phyloP scores from a whole-genome alignment of 2,888 invertebrate genomes.

The Trissolcus brochymenae region DNA sequence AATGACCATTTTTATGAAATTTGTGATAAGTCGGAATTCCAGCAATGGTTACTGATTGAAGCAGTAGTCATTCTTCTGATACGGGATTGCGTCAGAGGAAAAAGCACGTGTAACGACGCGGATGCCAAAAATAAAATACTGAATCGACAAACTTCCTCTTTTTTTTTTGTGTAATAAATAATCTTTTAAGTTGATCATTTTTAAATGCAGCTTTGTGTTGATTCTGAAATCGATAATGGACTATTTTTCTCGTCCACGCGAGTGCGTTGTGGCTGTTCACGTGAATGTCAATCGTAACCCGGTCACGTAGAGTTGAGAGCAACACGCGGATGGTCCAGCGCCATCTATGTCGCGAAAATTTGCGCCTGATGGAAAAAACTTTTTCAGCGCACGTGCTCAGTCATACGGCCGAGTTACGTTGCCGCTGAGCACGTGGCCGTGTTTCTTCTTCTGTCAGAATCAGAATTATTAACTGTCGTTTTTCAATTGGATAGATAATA shows the following conservation, averaged over 20 bases:
- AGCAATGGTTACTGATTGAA: too few relatives aligned
- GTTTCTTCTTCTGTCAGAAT: slow-evolving; percentile 31
- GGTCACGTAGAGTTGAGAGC: slow-evolving; percentile 38
- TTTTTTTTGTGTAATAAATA: too few relatives aligned
- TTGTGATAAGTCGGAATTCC: too few relatives aligned
- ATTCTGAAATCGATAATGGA: too few relatives aligned
- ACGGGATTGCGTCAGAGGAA: neutral
- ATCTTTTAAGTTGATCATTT: too few relatives aligned
- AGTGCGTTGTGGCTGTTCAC: slow-evolving; percentile 40
- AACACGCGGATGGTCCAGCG: slow-evolving; percentile 13
- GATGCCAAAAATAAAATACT: too few relatives aligned
- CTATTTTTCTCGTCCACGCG: slow-evolving; percentile 1
- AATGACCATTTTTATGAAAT: too few relatives aligned
- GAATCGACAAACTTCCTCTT: too few relatives aligned
- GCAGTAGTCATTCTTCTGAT: too few relatives aligned
- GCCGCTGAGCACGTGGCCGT: slow-evolving; percentile 35
- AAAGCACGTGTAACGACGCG: slow-evolving; percentile 2
- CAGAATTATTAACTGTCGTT: slow-evolving; percentile 19
- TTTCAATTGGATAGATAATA: neutral
- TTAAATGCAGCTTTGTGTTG: too few relatives aligned
- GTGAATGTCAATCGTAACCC: slow-evolving; percentile 38
- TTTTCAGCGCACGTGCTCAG: slow-evolving; percentile 30
- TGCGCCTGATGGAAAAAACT: slow-evolving; percentile 21
- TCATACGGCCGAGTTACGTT: slow-evolving; percentile 44
- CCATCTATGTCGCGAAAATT: slow-evolving; percentile 19